Evolutionary conservation across 2,797 vertebrate genomes (phyloP), one percentile per base, ranked within the genome.

Genomic region (Sebastes steindachneri): DNA sequence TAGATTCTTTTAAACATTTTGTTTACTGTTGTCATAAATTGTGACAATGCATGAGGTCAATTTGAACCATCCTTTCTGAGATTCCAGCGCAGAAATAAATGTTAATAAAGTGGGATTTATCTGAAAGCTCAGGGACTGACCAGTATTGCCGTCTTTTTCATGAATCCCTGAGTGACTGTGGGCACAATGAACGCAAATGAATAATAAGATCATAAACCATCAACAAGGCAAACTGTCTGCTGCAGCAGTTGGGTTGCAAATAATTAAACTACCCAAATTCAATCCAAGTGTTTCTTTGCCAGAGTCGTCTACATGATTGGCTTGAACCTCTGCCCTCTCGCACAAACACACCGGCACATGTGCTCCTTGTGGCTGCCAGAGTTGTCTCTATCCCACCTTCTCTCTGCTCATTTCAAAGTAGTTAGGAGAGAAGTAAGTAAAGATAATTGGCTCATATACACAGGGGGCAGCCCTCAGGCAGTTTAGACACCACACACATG

Each of bases 401-500:
- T 79, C 64, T 72, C 60, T 26, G 63, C 66, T 83, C 33, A 59
- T 78, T 87, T 84, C 45, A 77, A 82, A 82, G 83, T 11, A 26
- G 58, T 89, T 78, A 79, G 81, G 71, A 83, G 35, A 87, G 60
- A 79, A 72, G 88, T 91, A 86, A 92, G 80, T 83, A 89, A 91
- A 85, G 81, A 88, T 91, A 91, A 92, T 89, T 94, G 88, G 85
- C 81, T 85, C 72, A 60, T 82, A 69, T 76, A 83, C 75, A 85
- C 78, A 79, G 19, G 66, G 76, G 73, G 41, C 71, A 73, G 73
- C 66, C 82, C 53, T 88, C 17, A 14, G 37, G 77, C 33, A 62
- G 64, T 78, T 65, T 68, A 19, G 63, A 35, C 65, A 26, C 35
- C 68, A 54, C 48, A 77, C 81, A 77, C 68, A 87, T 72, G 59